Conservation (phyloP, 2,113 vertebrate genomes). For the Lethenteron reissneri region DNA sequence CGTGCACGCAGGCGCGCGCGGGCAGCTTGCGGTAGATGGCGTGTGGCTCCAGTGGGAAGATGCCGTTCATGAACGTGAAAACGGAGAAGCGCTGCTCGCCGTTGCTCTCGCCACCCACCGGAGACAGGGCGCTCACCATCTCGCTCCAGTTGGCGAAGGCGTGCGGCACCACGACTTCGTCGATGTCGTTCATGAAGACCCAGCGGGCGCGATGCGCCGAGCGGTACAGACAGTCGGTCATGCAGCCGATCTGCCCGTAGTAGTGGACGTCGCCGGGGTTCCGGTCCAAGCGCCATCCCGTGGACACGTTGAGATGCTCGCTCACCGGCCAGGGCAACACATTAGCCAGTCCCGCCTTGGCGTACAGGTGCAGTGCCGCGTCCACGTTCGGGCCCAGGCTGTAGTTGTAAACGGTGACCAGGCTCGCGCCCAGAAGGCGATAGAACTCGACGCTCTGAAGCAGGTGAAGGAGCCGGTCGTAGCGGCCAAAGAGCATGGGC, state of each 20-base stretch:
- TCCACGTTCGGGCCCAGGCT: constrained; percentile 22
- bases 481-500: constrained; percentile 30
- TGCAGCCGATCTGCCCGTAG: constrained; percentile 12
- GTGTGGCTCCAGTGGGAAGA: too few species aligned
- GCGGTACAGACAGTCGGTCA: constrained; percentile 14
- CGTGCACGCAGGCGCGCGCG: too few species aligned
- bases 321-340: constrained; percentile 10
- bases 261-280: constrained; percentile 13
- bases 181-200: constrained; percentile 9
- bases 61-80: too few species aligned
- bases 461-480: constrained; percentile 37
- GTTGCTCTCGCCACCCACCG: too few species aligned
- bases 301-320: constrained; percentile 1
- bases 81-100: too few species aligned
- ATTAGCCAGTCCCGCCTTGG: constrained; percentile 7
- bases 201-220: constrained; percentile 12
- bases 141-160: constrained; percentile 6
- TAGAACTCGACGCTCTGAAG: constrained; percentile 39
- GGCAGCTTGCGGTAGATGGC: too few species aligned
- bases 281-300: background rate
- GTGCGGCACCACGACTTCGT: constrained; percentile 12
- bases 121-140: constrained; percentile 5
- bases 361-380: constrained; percentile 7
- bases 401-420: constrained; percentile 38
- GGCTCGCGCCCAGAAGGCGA: constrained; percentile 30